Conservation (phyloP, 2,888 invertebrate species). For the Zaprionus obscuricornis region DNA sequence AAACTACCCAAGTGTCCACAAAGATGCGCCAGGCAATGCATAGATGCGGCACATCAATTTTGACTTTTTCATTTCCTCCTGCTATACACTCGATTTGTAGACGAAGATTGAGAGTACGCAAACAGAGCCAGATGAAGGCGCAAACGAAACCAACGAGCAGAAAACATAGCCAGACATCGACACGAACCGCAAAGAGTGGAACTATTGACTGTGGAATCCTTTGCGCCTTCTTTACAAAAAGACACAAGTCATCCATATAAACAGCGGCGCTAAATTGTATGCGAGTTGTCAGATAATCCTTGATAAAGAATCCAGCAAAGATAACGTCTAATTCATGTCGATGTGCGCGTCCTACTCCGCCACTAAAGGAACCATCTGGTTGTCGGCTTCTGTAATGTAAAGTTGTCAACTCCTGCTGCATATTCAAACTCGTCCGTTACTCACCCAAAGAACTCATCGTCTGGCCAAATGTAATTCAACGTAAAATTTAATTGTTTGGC, state of each 20-base stretch:
- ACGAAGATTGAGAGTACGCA: conserved; percentile 65
- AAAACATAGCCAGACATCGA: conserved; percentile 81
- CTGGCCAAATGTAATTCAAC: conserved; percentile 67
- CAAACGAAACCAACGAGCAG: conserved; percentile 69
- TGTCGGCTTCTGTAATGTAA: conserved; percentile 67
- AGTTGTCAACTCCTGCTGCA: neutral
- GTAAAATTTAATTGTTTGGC: conserved; percentile 76
- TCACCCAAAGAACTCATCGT: conserved; percentile 80
- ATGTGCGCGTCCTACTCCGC: conserved; percentile 81
- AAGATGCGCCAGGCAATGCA: conserved; percentile 69
- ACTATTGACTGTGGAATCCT: conserved; percentile 82
- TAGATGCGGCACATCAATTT: too few species aligned
- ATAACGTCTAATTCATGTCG: conserved; percentile 80
- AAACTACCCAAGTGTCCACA: conserved; percentile 80
- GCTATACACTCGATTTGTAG: conserved; percentile 44
- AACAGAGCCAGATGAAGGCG: conserved; percentile 72
- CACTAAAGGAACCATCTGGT: conserved; percentile 81
- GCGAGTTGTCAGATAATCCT: conserved; percentile 81
- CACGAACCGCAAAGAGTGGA: conserved; percentile 80
- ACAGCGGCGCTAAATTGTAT: conserved; percentile 81
- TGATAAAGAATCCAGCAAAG: conserved; percentile 83
- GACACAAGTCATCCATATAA: conserved; percentile 82
- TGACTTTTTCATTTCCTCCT: neutral
- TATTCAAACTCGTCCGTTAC: conserved; percentile 9
- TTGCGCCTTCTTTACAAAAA: conserved; percentile 82